These are phyloP conservation scores for Eremobia ochroleuca DNA, from an alignment of 2,888 invertebrate genomes.

Conservation along the genomic window DNA sequence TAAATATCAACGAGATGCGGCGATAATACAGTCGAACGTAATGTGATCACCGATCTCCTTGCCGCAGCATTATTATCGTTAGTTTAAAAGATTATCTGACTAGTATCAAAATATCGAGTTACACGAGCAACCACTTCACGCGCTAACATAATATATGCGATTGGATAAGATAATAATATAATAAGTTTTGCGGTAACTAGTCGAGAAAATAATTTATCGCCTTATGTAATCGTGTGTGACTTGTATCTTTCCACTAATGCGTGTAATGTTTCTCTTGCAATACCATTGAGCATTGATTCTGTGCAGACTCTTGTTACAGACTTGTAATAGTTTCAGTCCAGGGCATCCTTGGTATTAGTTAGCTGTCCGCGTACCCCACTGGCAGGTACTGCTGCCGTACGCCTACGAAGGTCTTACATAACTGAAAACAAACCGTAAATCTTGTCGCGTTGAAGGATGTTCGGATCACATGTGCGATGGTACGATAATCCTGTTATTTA, in stretches of 20 bases:
- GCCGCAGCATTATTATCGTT: conserved; percentile 38
- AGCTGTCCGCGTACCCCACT: conserved; percentile 10
- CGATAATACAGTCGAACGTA: conserved; percentile 56
- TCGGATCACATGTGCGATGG: conserved; percentile 80
- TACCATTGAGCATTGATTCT: conserved; percentile 57
- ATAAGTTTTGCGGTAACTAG: conserved; percentile 43
- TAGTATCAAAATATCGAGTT: conserved; percentile 49
- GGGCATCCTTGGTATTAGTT: conserved; percentile 38
- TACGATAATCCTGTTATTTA: conserved; percentile 88
- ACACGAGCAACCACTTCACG: conserved; percentile 45
- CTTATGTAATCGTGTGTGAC: conserved; percentile 44
- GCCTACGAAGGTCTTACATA: conserved; percentile 59
- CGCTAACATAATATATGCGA: conserved; percentile 36
- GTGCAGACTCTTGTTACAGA: conserved; percentile 44
- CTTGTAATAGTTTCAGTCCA: conserved; percentile 34
- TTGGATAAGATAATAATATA: conserved; percentile 45
- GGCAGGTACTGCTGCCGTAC: conserved; percentile 18
- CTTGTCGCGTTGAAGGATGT: conserved; percentile 69
- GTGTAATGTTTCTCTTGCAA: conserved; percentile 50
- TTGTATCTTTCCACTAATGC: conserved; percentile 58
- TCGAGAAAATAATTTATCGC: conserved; percentile 41
- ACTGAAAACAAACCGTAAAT: conserved; percentile 72
- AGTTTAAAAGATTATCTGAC: conserved; percentile 53
- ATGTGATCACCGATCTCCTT: conserved; percentile 53
- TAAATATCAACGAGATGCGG: conserved; percentile 66